These are phyloP conservation scores for Caerostris darwini DNA, from an alignment of 1,140 invertebrate genomes.

Conservation along the genomic window DNA sequence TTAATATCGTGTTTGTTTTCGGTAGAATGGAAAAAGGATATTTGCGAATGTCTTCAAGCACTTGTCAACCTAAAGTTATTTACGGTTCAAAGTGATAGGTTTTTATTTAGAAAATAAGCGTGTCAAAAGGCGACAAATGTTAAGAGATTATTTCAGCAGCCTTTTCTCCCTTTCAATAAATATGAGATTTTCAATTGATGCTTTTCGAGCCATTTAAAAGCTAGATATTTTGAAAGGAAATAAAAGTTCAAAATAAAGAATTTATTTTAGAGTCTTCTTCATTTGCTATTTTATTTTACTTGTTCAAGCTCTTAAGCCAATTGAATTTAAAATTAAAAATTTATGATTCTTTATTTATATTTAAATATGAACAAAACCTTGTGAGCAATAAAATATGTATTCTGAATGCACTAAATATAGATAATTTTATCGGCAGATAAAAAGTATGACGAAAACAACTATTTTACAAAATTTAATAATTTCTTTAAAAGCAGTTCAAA, in stretches of 20 bases:
- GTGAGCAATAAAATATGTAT: too few species aligned
- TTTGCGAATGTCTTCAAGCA: constrained; percentile 47
- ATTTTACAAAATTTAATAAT: too few species aligned
- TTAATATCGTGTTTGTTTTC: constrained; percentile 75
- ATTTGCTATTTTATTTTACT: too few species aligned
- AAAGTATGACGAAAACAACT: too few species aligned
- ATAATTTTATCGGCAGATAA: too few species aligned
- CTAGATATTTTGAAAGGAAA: neutral
- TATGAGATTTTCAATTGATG: neutral
- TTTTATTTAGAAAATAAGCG: constrained; percentile 53
- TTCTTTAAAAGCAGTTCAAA: too few species aligned
- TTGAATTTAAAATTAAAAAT: too few species aligned
- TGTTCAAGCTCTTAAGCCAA: too few species aligned
- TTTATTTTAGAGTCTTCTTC: too few species aligned
- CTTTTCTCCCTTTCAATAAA: constrained; percentile 48
- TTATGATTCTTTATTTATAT: too few species aligned
- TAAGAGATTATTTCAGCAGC: constrained; percentile 28
- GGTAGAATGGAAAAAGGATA: neutral
- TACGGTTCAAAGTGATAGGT: constrained; percentile 60
- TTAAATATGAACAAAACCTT: too few species aligned
- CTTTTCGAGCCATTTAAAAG: neutral
- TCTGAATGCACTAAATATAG: too few species aligned
- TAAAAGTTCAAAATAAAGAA: neutral
- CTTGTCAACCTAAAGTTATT: constrained; percentile 68
- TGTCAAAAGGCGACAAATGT: constrained; percentile 60